Conservation (phyloP, 2,797 vertebrate species). For the Sus cebifrons region DNA sequence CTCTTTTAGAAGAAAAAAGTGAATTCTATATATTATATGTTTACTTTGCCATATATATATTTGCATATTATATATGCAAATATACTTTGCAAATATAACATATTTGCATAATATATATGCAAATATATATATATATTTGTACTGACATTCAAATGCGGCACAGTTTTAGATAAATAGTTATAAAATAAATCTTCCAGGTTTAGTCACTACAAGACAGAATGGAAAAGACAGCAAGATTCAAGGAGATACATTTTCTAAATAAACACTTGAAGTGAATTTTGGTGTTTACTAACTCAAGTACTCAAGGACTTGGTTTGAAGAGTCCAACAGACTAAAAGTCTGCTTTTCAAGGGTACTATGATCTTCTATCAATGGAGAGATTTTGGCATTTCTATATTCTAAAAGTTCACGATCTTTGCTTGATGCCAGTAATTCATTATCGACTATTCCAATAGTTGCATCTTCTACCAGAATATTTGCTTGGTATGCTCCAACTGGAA, state of each 20-base stretch:
- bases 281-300: slow-evolving; percentile 80
- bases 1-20: slow-evolving; percentile 43
- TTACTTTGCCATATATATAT: slow-evolving; percentile 18
- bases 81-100: not conserved
- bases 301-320: slow-evolving; percentile 83
- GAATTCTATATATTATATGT: slow-evolving; percentile 44
- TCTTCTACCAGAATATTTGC: slow-evolving; percentile 75
- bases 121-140: not conserved
- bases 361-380: slow-evolving; percentile 79
- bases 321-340: slow-evolving; percentile 83
- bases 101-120: not conserved
- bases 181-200: slow-evolving; percentile 68
- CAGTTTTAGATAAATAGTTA: slow-evolving; percentile 70
- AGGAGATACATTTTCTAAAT: slow-evolving; percentile 45
- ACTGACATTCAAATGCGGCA: slow-evolving; percentile 57
- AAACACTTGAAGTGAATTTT: not conserved
- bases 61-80: not conserved
- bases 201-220: slow-evolving; percentile 69
- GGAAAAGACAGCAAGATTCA: slow-evolving; percentile 61
- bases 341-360: slow-evolving; percentile 73
- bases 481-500: slow-evolving; percentile 79
- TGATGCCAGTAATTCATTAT: slow-evolving; percentile 50
- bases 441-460: slow-evolving; percentile 57
- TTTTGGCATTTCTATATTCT: slow-evolving; percentile 76
- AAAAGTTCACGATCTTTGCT: slow-evolving; percentile 81